phyloP scores from a whole-genome alignment of 2,888 invertebrate species.

The Chelonus formosanus region DNA sequence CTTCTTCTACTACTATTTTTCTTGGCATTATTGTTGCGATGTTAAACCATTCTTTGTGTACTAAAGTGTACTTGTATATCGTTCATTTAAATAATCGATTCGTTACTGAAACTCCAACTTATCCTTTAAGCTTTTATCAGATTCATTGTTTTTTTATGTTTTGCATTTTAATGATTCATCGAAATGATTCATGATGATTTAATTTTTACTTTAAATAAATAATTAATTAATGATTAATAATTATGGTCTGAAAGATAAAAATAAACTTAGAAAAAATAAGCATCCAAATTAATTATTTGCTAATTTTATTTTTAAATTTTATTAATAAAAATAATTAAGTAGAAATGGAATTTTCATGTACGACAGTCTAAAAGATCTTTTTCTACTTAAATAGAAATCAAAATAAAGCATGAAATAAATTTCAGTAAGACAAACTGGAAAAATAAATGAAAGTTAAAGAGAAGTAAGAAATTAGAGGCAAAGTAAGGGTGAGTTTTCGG shows the following conservation, averaged over 20 bases:
- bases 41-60: conserved; percentile 41
- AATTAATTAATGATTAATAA: too few relatives aligned
- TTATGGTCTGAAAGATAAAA: too few relatives aligned
- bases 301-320: too few relatives aligned
- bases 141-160: conserved; percentile 9
- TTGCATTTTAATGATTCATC: neutral
- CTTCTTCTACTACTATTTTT: conserved; percentile 34
- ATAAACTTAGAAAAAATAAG: too few relatives aligned
- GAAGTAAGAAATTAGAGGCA: conserved; percentile 20
- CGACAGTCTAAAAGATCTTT: too few relatives aligned
- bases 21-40: conserved; percentile 24
- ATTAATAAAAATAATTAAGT: too few relatives aligned
- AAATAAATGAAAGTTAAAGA: conserved; percentile 18
- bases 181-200: neutral
- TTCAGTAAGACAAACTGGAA: conserved; percentile 12
- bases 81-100: conserved; percentile 51
- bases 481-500: conserved; percentile 52
- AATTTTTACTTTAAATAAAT: too few relatives aligned
- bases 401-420: too few relatives aligned
- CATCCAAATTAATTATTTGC: too few relatives aligned
- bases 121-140: conserved; percentile 25
- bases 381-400: too few relatives aligned
- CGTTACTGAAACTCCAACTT: conserved; percentile 26
- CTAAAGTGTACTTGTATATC: conserved; percentile 32
- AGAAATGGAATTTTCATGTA: too few relatives aligned